Evolutionary conservation across 2,113 vertebrate species (phyloP).

Genomic region (Pelmatolapia mariae): DNA sequence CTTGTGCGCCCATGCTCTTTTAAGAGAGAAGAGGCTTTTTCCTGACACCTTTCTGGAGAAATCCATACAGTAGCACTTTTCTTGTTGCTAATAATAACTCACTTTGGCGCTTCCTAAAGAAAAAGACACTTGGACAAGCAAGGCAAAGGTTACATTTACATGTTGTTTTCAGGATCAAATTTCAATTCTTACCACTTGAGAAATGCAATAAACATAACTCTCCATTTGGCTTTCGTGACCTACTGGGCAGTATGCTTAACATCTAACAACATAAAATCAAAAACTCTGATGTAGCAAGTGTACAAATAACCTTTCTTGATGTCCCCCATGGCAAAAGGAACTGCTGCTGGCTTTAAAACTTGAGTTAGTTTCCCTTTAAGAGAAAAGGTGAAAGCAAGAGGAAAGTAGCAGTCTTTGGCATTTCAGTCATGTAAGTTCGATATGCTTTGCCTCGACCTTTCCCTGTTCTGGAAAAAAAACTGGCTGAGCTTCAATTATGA

Average conservation of each 20-base stretch:
- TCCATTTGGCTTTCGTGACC: not conserved
- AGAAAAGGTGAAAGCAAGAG: not conserved
- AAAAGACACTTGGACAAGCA: not conserved
- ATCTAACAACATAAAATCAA: not conserved
- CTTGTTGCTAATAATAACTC: not conserved
- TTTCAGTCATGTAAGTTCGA: slow-evolving; percentile 13
- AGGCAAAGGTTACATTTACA: not conserved
- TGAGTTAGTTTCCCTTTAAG: not conserved
- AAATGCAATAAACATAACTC: not conserved
- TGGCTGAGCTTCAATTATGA: not conserved
- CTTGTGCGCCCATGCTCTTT: not conserved
- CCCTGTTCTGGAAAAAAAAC: not conserved
- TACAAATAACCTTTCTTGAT: not conserved
- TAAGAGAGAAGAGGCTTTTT: not conserved
- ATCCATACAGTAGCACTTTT: not conserved
- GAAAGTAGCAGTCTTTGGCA: not conserved
- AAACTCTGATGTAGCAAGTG: not conserved
- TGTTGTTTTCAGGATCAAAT: not conserved
- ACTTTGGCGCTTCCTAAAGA: not conserved
- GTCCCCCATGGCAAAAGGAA: not conserved
- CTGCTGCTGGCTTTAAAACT: not conserved
- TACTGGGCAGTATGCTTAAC: not conserved
- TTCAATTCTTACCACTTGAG: not conserved
- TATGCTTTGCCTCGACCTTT: slow-evolving; percentile 15
- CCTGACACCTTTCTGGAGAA: not conserved